These are phyloP conservation scores for Neofelis nebulosa DNA, from an alignment of 2,113 vertebrate species.

Conservation along the genomic window DNA sequence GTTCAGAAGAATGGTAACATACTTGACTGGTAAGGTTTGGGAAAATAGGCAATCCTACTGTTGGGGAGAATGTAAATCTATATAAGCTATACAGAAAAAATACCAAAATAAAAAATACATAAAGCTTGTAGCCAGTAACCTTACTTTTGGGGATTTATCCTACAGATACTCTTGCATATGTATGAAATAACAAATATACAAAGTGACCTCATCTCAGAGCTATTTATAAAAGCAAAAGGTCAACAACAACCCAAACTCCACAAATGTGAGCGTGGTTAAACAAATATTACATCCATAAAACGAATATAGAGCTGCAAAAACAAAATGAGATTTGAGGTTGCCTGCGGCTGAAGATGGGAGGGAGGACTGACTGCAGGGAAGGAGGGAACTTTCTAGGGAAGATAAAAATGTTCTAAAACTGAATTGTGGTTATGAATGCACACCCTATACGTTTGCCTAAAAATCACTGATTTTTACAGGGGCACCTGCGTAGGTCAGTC, in stretches of 20 bases:
- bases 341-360: not conserved
- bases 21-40: not conserved
- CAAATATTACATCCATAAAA: not conserved
- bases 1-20: not conserved
- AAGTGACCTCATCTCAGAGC: not conserved
- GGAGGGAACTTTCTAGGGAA: not conserved
- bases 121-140: not conserved
- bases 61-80: not conserved
- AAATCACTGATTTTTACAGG: not conserved
- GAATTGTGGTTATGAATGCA: not conserved
- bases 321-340: not conserved
- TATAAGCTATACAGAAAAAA: not conserved
- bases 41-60: not conserved
- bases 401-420: not conserved
- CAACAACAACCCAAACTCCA: not conserved
- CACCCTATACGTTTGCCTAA: not conserved
- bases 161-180: not conserved
- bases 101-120: not conserved
- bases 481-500: no score
- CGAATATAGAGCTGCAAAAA: not conserved
- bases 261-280: not conserved
- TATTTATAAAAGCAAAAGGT: not conserved
- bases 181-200: not conserved
- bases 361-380: not conserved
- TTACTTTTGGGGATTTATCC: not conserved